Evolutionary conservation across 2,888 invertebrate genomes (phyloP), one percentile per base, ranked within the genome.

Genomic region (Cosmia pyralina): DNA sequence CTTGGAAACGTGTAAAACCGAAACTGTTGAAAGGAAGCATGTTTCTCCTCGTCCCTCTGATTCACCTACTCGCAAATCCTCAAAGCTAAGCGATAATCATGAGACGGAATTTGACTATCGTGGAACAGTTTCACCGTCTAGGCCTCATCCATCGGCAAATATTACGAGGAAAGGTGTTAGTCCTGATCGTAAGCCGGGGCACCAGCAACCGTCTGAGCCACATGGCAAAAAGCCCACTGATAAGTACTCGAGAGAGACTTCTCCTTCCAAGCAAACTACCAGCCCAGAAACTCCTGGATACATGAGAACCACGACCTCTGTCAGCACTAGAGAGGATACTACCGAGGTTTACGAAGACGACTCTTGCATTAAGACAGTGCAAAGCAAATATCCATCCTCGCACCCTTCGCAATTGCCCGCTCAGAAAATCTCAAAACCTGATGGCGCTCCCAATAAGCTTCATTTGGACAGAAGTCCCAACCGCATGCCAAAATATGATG

Each of bases 221-320:
- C 34, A 57, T 50, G 57, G 60, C 8, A 66, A 38, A 62, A 74
- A 46, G 38, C 74, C 59, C 1, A 5, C 46, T 50, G 69, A 72
- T 34, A 69, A 72, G 65, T 28, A 57, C 5, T 59, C 52, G 2
- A 75, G 73, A 48, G 64, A 80, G 34, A 53, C 52, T 65, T 67
- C 71, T 50, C 79, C 78, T 34, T 77, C 70, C 28, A 78, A 68
- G 67, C 67, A 64, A 50, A 63, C n/a, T 15, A 38, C 65, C 7
- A 78, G 72, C 13, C 72, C 82, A 46, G 80, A 83, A 41, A 69
- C 55, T 58, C 77, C 86, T 66, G 65, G 63, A 41, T 77, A 81
- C 53, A 81, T 72, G 65, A 87, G 68, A 67, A 80, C 83, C n/a
- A 88, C 81, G 19, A 81, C 78, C 38, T 64, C 82, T 22, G 69